phyloP scores from a whole-genome alignment of 2,113 vertebrate genomes.

The Leucosticte australis region DNA sequence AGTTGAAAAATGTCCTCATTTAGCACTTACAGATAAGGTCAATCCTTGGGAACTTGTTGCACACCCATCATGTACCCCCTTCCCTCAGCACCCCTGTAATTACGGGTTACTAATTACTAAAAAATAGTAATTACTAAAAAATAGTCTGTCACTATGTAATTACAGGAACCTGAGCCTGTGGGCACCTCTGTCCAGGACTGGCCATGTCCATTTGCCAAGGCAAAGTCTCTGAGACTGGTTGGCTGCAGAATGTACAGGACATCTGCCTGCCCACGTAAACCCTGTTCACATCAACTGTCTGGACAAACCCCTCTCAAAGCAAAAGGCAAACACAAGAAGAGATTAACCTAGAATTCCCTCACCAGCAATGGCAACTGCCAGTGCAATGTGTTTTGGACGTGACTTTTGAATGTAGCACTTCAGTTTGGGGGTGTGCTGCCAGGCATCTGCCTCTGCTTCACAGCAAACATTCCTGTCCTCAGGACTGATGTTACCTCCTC shows the following conservation, averaged over 20 bases:
- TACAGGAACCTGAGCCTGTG: neutral
- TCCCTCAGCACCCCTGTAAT: neutral
- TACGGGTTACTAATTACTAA: too few species aligned
- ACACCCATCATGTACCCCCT: accelerated
- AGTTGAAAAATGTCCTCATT: neutral
- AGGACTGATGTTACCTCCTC: accelerated
- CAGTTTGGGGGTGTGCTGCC: accelerated
- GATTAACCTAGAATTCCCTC: neutral
- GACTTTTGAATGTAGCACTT: neutral
- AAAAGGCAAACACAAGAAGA: neutral
- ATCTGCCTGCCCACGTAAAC: accelerated
- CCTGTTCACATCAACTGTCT: neutral
- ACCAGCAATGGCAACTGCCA: accelerated
- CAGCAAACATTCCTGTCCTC: neutral
- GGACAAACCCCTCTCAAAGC: neutral
- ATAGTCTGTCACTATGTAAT: neutral
- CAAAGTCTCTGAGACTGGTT: neutral
- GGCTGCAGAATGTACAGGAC: neutral
- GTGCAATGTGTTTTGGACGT: accelerated
- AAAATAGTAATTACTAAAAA: too few species aligned
- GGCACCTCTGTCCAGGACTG: neutral
- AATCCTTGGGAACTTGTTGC: neutral
- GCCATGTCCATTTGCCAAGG: neutral
- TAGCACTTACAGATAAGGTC: neutral
- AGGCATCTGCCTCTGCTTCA: accelerated